These are phyloP conservation scores for Ooceraea biroi DNA, from an alignment of 1,140 invertebrate genomes.

Conservation along the genomic window DNA sequence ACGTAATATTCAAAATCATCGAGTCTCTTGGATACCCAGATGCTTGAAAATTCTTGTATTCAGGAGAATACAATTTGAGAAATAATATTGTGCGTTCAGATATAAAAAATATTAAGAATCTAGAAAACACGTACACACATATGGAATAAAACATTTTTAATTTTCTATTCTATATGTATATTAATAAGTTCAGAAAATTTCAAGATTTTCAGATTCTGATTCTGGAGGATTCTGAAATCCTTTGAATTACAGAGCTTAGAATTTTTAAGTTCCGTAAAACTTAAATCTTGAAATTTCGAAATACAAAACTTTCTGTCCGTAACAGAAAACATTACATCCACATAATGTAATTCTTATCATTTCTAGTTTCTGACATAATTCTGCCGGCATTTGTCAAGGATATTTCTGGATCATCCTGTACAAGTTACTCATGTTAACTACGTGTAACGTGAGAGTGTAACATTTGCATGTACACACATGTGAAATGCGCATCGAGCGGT, in stretches of 20 bases:
- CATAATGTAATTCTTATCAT: background rate
- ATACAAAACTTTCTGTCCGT: background rate
- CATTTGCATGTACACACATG: constrained; percentile 59
- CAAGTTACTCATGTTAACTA: constrained; percentile 65
- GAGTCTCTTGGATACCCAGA: background rate
- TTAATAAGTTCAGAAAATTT: background rate
- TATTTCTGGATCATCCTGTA: constrained; percentile 46
- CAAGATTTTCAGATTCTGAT: background rate
- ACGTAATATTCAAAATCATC: background rate
- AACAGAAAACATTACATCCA: background rate
- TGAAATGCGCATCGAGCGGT: constrained; percentile 26
- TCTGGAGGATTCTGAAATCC: background rate
- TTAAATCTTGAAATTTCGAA: background rate
- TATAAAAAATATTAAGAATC: background rate
- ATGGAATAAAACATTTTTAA: no score
- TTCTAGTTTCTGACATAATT: background rate
- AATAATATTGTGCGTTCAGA: background rate
- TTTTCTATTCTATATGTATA: no score
- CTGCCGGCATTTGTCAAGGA: background rate
- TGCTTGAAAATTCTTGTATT: background rate
- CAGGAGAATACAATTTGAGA: background rate
- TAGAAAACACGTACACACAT: no score
- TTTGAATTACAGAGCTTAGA: background rate
- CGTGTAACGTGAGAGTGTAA: constrained; percentile 44
- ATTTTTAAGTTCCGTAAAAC: background rate